Base-by-base conservation (phyloP, 2,888 invertebrate genomes). In the Thera obeliscata region DNA sequence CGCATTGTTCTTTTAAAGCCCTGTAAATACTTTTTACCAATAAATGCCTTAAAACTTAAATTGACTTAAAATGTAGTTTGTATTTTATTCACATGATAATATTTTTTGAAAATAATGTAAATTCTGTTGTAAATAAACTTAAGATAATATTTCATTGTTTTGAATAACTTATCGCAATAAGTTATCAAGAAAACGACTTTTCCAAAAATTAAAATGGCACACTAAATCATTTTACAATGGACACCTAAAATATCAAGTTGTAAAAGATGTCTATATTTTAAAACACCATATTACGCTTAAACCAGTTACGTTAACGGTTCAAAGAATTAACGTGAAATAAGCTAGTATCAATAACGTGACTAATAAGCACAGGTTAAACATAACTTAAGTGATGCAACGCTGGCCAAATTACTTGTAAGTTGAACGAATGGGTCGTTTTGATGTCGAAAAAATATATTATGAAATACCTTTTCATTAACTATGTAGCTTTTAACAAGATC, bases 251-350 rank as follows among this genome's bases (percentile, higher is more conserved):
- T 12, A 57, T 57, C 46, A 33, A 3, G 5, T 46, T 35, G 46
- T 33, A 43, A n/a, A 43, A 41, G 22, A 35, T 61, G 56, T 54
- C 36, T 6, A 55, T 36, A 55, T 59, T 49, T 61, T 59, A 46
- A 63, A 58, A 60, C 50, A 54, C 2, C 35, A 64, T 66, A 63
- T 66, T 66, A 59, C 52, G 62, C n/a, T 11, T 5, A 48, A 71
- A 72, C 75, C 61, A 58, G 75, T 72, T 67, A 61, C n/a, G 46
- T 62, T 72, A 75, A 69, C 75, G 75, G 75, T 75, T 72, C 73
- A 72, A 64, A 57, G 22, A 71, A 67, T 71, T 69, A 73, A 69
- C 70, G 63, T 73, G 74, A 72, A 73, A 72, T 75, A 69, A 72
- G 61, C 57, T 62, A 64, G 66, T 75, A 75, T 73, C 73, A 73